Evolutionary conservation across 2,113 vertebrate species (phyloP), one percentile per base, ranked within the genome.

Genomic region (Hippocampus abdominalis): DNA sequence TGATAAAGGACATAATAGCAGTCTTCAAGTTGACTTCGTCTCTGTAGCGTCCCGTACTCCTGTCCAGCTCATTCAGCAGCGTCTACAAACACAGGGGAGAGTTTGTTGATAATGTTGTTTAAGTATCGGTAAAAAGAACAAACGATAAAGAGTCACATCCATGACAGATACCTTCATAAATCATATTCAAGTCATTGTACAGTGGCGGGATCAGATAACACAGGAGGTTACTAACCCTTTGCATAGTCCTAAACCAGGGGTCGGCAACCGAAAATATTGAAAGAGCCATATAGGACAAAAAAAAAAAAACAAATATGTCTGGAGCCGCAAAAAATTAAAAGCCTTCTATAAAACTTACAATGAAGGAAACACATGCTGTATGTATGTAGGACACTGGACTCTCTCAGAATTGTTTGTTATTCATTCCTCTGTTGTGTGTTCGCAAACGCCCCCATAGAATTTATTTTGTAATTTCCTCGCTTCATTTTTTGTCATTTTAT

Each of bases 1-100:
- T 99, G 90, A 98, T 98, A 86, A 99, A 98, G 80, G 96, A 98
- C 96, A 99, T 99, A 84, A 98, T 97, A 84, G 97, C 96, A 1
- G 97, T 99, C 91, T 99, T 99, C 72, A 99, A 88, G 84, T 95
- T 98, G 72, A 98, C 96, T 89, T 99, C 97, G 21, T 99, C 97
- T 77, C 94, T 90, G 86, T 99, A 98, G 67, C 93, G 92, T 8
- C 97, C 97, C 66, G 94, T 92, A 70, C 95, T 98, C 77, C 91
- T 90, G 87, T 99, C 97, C 57, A 99, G 88, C 81, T 99, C 96
- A 0, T 96, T 96, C 85, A 98, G 85, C 79, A 98, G 82, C 0
- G 95, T 95, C 96, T 99, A 69, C 3, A 57, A 53, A 64, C 8
- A 73, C 6, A 79, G 0, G 5, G 44, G 8, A 73, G 27, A 32